Base-by-base conservation (phyloP, 2,888 invertebrate species). In the Eupithecia subfuscata region DNA sequence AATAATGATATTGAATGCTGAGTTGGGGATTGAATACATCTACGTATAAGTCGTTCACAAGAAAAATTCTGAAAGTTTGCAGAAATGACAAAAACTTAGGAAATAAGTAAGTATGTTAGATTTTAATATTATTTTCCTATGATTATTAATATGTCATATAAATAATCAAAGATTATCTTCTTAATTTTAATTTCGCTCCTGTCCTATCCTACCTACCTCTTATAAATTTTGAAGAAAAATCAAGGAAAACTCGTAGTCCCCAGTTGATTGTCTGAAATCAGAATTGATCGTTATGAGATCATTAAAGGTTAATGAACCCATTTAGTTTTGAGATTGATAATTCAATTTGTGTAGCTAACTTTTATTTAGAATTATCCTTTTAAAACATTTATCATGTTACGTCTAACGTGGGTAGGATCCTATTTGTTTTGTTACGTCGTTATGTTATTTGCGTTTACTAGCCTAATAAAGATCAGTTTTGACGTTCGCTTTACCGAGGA, bases 301-400 rank as follows among this genome's bases (percentile, higher is more conserved):
- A 75, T 74, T 78, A 80, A 80, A 85, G 84, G 84, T 86, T 80
- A 84, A 80, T 73, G 80, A 86, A 86, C 85, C 82, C 74, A 71
- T 75, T 72, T 16, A 64, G 64, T 64, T 34, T 2, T 18, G 7
- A 34, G 9, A 34, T 64, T 64, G 25, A 64, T 64, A 56, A 56
- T 56, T 22, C 22, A 22, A 56, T n/a, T n/a, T 1, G 52, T 52
- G 3, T 56, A 22, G 12, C 22, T 11, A 56, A 56, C 60, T 22
- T 25, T 25, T 25, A 25, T 60, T 25, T 60, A 25, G 1, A 6
- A 14, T 60, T 60, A 60, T 25, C 14, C 25, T 14, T 25, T 25
- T 56, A 56, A 56, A 22, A 56, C 4, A 56, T 56, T 3, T 56
- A 22, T 56, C 22, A 22, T 9, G n/a, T 11, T 16, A 56, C 3